A percentile compares a stretch with the other conserved stretches of the same genome.
Evolutionary conservation across 1,140 invertebrate species (phyloP).

Genomic region (Drosophila ambigua): DNA sequence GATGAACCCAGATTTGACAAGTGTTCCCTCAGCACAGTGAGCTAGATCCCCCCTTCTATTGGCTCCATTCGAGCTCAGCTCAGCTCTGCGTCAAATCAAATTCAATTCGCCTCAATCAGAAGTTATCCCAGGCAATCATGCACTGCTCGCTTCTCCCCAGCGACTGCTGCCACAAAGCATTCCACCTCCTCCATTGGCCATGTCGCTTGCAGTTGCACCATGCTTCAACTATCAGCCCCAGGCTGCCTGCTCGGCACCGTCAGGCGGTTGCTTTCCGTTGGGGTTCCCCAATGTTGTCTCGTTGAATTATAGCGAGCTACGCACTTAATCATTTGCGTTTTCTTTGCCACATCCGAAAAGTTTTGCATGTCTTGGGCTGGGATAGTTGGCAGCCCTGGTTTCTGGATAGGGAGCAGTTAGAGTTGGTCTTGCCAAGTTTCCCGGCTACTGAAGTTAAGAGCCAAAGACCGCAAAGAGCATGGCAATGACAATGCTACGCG

Average conservation of each 20-base stretch:
- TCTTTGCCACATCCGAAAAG: slow-evolving; percentile 68
- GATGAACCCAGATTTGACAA: slow-evolving; percentile 24
- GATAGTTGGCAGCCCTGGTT: slow-evolving; percentile 3
- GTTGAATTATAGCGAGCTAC: slow-evolving; percentile 74
- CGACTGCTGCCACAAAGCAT: slow-evolving; percentile 38
- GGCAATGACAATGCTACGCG: slow-evolving; percentile 13
- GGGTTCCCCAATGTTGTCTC: slow-evolving; percentile 63
- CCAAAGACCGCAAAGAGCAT: slow-evolving; percentile 64
- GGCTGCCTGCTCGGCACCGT: not conserved
- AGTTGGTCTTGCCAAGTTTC: slow-evolving; percentile 36
- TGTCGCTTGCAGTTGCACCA: slow-evolving; percentile 63
- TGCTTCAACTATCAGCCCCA: not conserved
- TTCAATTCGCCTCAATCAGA: slow-evolving; percentile 54
- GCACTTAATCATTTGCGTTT: slow-evolving; percentile 81
- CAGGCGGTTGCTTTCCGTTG: slow-evolving; percentile 17
- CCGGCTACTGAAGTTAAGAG: slow-evolving; percentile 26
- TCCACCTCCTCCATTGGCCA: slow-evolving; percentile 52
- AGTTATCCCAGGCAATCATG: slow-evolving; percentile 29
- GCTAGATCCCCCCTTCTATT: slow-evolving; percentile 4
- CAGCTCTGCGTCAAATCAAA: slow-evolving; percentile 39
- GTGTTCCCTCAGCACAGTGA: not conserved
- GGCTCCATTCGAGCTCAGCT: slow-evolving; percentile 7
- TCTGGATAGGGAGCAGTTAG: slow-evolving; percentile 6
- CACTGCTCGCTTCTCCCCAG: too few relatives aligned
- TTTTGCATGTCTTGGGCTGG: slow-evolving; percentile 64